These are phyloP conservation scores for Columba livia DNA, from an alignment of 2,113 vertebrate genomes.

Conservation along the genomic window DNA sequence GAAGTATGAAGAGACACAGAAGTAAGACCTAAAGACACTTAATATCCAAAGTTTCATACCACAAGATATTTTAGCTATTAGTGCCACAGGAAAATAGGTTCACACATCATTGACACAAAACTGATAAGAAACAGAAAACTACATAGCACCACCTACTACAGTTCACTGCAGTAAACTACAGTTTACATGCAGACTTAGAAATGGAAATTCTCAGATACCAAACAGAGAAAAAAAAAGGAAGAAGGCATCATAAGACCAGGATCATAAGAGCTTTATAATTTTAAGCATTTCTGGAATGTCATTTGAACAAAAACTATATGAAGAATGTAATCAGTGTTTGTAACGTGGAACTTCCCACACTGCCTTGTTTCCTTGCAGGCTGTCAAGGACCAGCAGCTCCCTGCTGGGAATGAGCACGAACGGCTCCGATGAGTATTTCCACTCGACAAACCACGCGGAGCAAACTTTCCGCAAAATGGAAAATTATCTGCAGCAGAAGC, in stretches of 20 bases:
- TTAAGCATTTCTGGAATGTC: neutral
- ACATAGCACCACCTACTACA: neutral
- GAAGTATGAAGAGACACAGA: neutral
- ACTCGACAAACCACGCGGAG: constrained; percentile 89
- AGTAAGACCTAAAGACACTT: neutral
- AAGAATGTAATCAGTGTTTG: accelerated
- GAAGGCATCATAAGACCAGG: neutral
- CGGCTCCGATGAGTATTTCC: constrained; percentile 88
- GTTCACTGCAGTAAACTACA: neutral
- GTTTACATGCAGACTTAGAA: accelerated
- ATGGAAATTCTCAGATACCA: neutral
- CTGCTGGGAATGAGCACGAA: constrained; percentile 79
- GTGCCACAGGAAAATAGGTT: accelerated
- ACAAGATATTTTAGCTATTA: neutral
- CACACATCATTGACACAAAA: neutral
- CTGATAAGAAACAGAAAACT: neutral
- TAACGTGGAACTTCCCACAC: neutral
- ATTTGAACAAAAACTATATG: neutral
- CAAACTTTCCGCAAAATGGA: constrained; percentile 95
- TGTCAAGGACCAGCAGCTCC: constrained; percentile 76
- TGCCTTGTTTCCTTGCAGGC: constrained; percentile 64
- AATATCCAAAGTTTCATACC: neutral
- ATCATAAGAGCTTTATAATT: neutral
- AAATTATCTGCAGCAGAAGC: constrained; percentile 93
- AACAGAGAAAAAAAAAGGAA: neutral